Evolutionary conservation across 2,888 invertebrate species (phyloP).

Genomic region (Onchidella celtica): DNA sequence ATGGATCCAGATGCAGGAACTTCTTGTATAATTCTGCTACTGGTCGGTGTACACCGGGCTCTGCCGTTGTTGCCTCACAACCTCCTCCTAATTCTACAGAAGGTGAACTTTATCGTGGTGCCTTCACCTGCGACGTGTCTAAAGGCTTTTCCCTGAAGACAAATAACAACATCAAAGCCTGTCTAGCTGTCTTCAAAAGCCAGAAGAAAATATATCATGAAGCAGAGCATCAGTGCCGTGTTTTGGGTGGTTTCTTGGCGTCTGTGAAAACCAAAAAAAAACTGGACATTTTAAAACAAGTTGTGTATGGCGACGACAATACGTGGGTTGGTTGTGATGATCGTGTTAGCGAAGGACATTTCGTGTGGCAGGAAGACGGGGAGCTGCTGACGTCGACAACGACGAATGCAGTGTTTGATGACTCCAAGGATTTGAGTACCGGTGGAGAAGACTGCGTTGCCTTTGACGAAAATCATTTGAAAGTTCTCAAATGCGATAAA

Average conservation of each 20-base stretch:
- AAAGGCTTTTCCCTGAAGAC: not conserved
- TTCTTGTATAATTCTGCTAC: not conserved
- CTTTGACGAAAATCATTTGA: too few relatives aligned
- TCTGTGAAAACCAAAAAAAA: slow-evolving; percentile 11
- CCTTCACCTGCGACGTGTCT: slow-evolving; percentile 5
- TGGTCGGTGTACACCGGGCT: not conserved
- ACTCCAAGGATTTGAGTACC: too few relatives aligned
- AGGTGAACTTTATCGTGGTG: not conserved
- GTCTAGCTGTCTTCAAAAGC: not conserved
- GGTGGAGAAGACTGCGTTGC: too few relatives aligned
- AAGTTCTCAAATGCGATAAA: too few relatives aligned
- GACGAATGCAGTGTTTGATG: not conserved
- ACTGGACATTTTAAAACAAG: not conserved
- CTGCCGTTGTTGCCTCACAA: not conserved
- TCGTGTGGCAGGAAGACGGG: slow-evolving; percentile 8
- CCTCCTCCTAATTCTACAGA: not conserved
- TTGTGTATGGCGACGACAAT: not conserved
- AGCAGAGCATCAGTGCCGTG: not conserved
- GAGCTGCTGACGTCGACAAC: not conserved
- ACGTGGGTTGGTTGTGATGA: slow-evolving; percentile 18
- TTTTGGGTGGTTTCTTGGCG: not conserved
- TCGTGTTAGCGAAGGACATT: not conserved
- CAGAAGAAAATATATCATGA: not conserved
- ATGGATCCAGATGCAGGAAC: not conserved
- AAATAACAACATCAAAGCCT: not conserved